Evolutionary conservation across 2,113 vertebrate genomes (phyloP), one percentile per base, ranked within the genome.

Genomic region (Macquaria ambigua): DNA sequence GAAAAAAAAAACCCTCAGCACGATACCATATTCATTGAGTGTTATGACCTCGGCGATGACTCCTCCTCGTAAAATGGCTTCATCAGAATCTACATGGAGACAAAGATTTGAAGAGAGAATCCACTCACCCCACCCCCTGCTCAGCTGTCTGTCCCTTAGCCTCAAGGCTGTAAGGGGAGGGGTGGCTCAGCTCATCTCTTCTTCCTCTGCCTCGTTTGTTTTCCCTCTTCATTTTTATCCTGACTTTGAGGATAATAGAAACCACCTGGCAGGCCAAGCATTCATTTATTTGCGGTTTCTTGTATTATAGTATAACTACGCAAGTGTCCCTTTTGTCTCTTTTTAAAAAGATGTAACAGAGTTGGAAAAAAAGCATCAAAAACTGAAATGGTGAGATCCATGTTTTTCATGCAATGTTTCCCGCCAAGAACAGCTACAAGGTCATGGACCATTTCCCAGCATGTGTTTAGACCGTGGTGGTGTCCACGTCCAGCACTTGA

Each of bases 211-310:
- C 79, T 86, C 76, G 39, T 84, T 84, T 91, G 86, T 87, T 92
- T 91, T 83, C 61, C 41, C 74, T 73, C 77, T 88, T 88, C 72
- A 80, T 89, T 86, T 91, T 82, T 74, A 72, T 89, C 71, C 75
- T n/a, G 61, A 85, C 85, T 91, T 91, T 92, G 82, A 90, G 82
- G 77, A 67, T 93, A 93, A 94, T 93, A 58, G 71, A 85, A 93
- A 82, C 88, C 93, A 93, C 91, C 84, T 94, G 94, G 85, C 53
- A 34, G 83, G 89, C 67, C 83, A 48, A 77, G 79, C 74, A 77
- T 85, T 93, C 53, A 76, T 94, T 95, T 91, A 82, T 89, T 87
- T 90, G 90, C 37, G 82, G 70, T 85, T 87, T 94, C 52, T 89
- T 64, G 28, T 79, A 77, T 89, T 76, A 58, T 46, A 34, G 84